Percentiles rank a stretch among this genome's conserved stretches.
phyloP scores from a whole-genome alignment of 2,113 vertebrate species.

The Apodemus sylvaticus region DNA sequence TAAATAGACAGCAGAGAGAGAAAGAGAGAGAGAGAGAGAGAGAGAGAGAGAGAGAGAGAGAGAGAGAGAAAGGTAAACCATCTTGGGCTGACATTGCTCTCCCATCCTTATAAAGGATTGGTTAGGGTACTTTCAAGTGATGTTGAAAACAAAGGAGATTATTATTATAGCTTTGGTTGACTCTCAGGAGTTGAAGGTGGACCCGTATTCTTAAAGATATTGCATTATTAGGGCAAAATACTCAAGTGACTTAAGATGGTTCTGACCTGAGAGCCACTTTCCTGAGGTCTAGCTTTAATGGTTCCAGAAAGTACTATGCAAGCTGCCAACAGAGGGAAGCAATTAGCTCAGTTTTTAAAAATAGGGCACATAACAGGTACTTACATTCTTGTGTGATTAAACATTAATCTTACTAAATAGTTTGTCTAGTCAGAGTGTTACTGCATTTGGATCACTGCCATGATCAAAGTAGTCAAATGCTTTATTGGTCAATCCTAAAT shows the following conservation, averaged over 20 bases:
- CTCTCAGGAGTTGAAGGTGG: not conserved
- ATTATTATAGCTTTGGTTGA: not conserved
- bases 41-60: not conserved
- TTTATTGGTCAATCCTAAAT: not conserved
- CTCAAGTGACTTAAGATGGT: not conserved
- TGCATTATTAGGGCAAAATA: not conserved
- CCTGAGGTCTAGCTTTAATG: not conserved
- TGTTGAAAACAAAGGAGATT: not conserved
- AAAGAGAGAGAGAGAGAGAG: not conserved
- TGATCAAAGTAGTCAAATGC: not conserved
- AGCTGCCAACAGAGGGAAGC: not conserved
- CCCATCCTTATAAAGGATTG: not conserved
- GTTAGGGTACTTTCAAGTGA: no score
- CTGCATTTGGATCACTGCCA: not conserved
- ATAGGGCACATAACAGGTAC: not conserved
- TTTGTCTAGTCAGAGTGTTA: not conserved
- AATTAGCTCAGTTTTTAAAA: constrained; percentile 4
- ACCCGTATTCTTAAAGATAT: not conserved
- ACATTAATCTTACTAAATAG: not conserved
- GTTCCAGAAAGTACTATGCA: not conserved
- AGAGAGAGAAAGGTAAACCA: not conserved
- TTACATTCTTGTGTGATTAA: constrained; percentile 24
- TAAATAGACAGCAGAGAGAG: not conserved
- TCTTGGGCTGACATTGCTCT: not conserved
- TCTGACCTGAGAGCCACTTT: not conserved